Evolutionary conservation across 2,113 vertebrate species (phyloP), one percentile per base, ranked within the genome.

Genomic region (Bujurquina vittata): DNA sequence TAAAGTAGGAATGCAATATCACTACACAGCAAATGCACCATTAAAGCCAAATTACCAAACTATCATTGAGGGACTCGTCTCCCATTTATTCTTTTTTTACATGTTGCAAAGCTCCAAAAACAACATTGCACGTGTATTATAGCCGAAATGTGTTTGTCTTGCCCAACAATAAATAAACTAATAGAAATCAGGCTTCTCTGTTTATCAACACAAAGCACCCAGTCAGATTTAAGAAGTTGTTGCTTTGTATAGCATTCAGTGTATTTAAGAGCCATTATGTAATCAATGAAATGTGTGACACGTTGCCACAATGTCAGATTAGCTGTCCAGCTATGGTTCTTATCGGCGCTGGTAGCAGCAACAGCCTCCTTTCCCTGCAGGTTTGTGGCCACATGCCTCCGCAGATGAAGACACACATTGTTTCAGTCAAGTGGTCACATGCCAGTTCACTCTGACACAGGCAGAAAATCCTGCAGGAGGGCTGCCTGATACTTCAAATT

Each of bases 381-480:
- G 29, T 72, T 52, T 43, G 52, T 2, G 1, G 17, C 23, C 17
- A 2, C 2, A 0, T 4, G 17, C 52, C 46, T 49, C 46, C 11
- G 46, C 46, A 49, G 14, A 7, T 0, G 15, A 2, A 49, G 46
- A 49, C 46, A 14, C 46, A 17, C 14, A 46, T 40, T 7, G 43
- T 46, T 46, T 46, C 12, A 10, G 43, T 5, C 14, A 4, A 46
- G 14, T 14, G 43, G 43, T 46, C 12, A 15, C 46, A 49, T 17
- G 46, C 14, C 0, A 5, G 29, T 52, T 72, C 46, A 52, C 43
- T 31, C 65, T 4, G 2, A 31, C 10, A 10, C 3, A 0, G 23
- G 40, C 63, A 29, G 10, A 49, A 49, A 52, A 72, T n/a, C 43
- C 10, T 52, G 18, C 29, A 52, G 17, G 49, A 23, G 0, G 9